Evolutionary conservation across 2,797 vertebrate genomes (phyloP).

Genomic region (Lerista edwardsae): DNA sequence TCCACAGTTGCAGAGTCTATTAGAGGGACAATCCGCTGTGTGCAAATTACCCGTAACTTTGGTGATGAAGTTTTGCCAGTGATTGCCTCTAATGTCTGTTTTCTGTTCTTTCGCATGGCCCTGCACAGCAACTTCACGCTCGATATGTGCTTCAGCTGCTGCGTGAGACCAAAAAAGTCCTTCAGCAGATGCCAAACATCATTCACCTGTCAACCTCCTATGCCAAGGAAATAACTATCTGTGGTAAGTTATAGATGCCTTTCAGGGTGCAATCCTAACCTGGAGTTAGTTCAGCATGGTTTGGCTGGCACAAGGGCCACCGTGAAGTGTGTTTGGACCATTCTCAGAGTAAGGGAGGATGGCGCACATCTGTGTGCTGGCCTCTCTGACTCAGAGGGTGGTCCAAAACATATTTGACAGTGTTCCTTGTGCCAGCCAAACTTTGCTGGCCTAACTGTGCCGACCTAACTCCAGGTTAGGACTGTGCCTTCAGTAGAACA

Average conservation of each 20-base stretch:
- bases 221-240: constrained; percentile 90
- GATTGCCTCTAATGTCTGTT: neutral
- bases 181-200: constrained; percentile 93
- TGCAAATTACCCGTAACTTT: neutral
- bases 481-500: neutral
- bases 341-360: too few species aligned
- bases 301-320: too few species aligned
- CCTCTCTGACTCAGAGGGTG: too few species aligned
- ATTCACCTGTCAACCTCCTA: constrained; percentile 85
- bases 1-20: neutral
- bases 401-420: too few species aligned
- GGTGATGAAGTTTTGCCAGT: neutral
- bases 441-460: too few species aligned
- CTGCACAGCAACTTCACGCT: constrained; percentile 86
- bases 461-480: too few species aligned
- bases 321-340: too few species aligned
- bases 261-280: too few species aligned
- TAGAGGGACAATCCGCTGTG: neutral
- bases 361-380: too few species aligned
- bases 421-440: too few species aligned
- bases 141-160: constrained; percentile 91
- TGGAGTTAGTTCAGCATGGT: too few species aligned
- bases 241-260: constrained; percentile 82
- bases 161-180: constrained; percentile 87
- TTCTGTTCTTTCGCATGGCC: neutral